A percentile compares a stretch with the other conserved stretches of the same genome.
Evolutionary conservation across 2,888 invertebrate genomes (phyloP).

Genomic region (Drepana falcataria): DNA sequence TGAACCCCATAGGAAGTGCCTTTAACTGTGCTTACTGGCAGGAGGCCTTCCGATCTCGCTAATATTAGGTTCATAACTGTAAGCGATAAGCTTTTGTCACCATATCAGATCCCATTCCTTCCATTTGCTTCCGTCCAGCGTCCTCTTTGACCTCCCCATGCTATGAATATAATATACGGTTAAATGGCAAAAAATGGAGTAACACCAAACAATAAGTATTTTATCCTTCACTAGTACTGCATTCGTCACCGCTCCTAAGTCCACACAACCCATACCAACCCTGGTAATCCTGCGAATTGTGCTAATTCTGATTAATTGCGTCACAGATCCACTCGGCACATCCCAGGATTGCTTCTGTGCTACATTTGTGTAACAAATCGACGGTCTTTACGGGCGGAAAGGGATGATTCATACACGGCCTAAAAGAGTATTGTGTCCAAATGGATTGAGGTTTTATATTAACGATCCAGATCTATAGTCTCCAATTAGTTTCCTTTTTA

Average conservation of each 20-base stretch:
- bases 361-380: slow-evolving; percentile 16
- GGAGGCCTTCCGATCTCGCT: no score
- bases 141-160: no score
- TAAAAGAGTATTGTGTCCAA: neutral
- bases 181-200: no score
- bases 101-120: no score
- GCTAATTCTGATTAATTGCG: slow-evolving; percentile 33
- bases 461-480: neutral
- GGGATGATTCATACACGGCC: neutral
- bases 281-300: neutral
- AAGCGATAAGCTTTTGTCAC: no score
- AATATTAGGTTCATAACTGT: no score
- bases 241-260: neutral
- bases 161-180: no score
- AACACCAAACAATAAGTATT: neutral
- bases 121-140: no score
- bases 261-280: neutral
- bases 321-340: slow-evolving; percentile 27
- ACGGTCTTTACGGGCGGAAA: neutral
- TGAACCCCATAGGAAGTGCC: no score
- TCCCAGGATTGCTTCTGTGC: slow-evolving; percentile 18
- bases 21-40: no score
- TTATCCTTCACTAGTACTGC: neutral
- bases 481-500: neutral
- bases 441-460: neutral